Conservation (phyloP, 2,113 vertebrate genomes). For the Triplophysa tibetana region DNA sequence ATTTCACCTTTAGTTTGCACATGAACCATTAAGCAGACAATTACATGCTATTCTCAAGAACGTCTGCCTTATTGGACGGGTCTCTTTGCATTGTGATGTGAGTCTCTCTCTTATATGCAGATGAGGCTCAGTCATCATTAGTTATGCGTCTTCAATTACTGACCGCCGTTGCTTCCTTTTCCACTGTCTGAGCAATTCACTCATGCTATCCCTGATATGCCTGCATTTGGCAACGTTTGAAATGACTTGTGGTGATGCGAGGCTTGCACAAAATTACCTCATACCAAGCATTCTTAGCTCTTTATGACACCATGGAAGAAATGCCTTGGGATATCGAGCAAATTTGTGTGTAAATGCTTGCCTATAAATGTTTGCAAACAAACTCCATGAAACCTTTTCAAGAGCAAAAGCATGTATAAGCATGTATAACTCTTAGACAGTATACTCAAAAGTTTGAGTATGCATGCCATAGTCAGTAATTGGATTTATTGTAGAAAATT, state of each 20-base stretch:
- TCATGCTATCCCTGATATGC: constrained; percentile 13
- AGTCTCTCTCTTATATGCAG: constrained; percentile 41
- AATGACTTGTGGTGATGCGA: neutral
- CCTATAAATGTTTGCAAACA: neutral
- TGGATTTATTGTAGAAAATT: constrained; percentile 11
- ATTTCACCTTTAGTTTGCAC: constrained; percentile 34
- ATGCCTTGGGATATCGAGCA: too few species aligned
- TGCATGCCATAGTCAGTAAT: neutral
- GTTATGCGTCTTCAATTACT: constrained; percentile 48
- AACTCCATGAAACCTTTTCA: neutral
- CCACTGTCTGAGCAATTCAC: constrained; percentile 39
- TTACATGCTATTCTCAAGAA: constrained; percentile 37
- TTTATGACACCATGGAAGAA: constrained; percentile 3
- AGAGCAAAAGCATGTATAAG: neutral
- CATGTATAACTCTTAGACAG: neutral
- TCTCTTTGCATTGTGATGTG: constrained; percentile 15
- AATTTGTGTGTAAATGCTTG: neutral
- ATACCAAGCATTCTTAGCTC: neutral
- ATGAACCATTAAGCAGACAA: constrained; percentile 45
- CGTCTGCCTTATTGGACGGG: constrained; percentile 40
- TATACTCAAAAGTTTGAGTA: too few species aligned
- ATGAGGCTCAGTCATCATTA: constrained; percentile 49
- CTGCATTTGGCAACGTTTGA: constrained; percentile 31
- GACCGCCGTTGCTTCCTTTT: constrained; percentile 7
- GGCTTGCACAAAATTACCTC: neutral